phyloP scores from a whole-genome alignment of 2,113 vertebrate species.

The Ictidomys tridecemlineatus region DNA sequence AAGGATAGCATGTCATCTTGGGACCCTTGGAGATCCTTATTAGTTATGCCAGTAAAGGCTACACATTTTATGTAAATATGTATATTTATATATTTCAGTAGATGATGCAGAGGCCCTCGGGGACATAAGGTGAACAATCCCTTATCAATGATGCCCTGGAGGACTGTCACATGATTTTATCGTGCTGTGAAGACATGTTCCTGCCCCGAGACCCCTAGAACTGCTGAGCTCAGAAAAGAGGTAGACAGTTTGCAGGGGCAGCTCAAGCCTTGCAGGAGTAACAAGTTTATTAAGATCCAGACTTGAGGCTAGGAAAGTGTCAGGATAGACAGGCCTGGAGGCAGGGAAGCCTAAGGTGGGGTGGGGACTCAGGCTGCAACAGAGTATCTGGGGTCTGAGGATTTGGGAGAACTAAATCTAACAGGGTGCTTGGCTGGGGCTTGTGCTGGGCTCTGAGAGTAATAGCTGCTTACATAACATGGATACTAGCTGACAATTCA shows the following conservation, averaged over 20 bases:
- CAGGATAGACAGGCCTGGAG: background rate
- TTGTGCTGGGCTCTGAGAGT: background rate
- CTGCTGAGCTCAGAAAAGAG: background rate
- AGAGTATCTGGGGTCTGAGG: background rate
- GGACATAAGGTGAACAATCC: background rate
- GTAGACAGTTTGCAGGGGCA: background rate
- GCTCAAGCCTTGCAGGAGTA: background rate
- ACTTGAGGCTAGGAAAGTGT: background rate
- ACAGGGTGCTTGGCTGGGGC: background rate
- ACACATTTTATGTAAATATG: too few species aligned
- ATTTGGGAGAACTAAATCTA: background rate
- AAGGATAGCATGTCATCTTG: background rate
- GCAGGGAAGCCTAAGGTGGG: background rate
- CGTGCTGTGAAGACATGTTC: accelerated
- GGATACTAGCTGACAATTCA: background rate
- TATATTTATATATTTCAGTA: background rate
- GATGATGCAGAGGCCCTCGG: background rate
- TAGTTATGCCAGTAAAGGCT: background rate
- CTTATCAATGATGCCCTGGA: background rate
- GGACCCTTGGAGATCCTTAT: background rate
- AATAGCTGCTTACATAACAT: background rate
- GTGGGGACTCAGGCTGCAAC: background rate
- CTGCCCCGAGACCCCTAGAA: background rate
- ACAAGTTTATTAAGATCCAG: background rate
- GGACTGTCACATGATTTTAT: too few species aligned